These are phyloP conservation scores for Teleiodes luculella DNA, from an alignment of 2,888 invertebrate genomes.

Conservation along the genomic window DNA sequence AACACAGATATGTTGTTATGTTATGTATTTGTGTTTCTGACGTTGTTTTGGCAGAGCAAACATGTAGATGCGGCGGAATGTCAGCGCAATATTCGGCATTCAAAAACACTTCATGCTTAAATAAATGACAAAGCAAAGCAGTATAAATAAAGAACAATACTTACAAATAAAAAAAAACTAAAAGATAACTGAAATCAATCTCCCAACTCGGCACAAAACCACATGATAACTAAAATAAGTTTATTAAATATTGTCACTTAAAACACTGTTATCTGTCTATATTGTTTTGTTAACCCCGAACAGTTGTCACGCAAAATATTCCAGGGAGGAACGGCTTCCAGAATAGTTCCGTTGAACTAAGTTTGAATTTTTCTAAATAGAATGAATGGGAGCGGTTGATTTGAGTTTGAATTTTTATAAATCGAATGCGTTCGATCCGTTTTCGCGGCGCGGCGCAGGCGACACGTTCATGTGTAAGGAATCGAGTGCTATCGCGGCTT, in stretches of 20 bases:
- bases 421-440: constrained; percentile 6
- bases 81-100: neutral
- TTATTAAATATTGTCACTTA: constrained; percentile 22
- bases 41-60: too few species aligned
- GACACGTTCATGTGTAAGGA: constrained; percentile 42
- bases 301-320: neutral
- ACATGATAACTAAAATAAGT: constrained; percentile 40
- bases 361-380: too few species aligned
- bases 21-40: too few species aligned
- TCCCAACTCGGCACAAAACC: constrained; percentile 31
- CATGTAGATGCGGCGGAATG: too few species aligned
- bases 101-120: neutral
- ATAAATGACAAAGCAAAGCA: neutral
- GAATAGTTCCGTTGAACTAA: neutral
- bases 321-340: neutral
- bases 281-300: neutral
- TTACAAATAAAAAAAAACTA: constrained; percentile 27
- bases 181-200: constrained; percentile 22
- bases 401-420: too few species aligned
- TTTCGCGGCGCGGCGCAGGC: constrained; percentile 27
- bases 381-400: too few species aligned
- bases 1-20: too few species aligned
- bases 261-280: constrained; percentile 6
- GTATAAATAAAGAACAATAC: constrained; percentile 18
- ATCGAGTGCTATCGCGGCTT: constrained; percentile 47